Percentiles rank a stretch among this genome's conserved stretches.
phyloP scores from a whole-genome alignment of 2,888 invertebrate species.

The Tiliacea citrago region DNA sequence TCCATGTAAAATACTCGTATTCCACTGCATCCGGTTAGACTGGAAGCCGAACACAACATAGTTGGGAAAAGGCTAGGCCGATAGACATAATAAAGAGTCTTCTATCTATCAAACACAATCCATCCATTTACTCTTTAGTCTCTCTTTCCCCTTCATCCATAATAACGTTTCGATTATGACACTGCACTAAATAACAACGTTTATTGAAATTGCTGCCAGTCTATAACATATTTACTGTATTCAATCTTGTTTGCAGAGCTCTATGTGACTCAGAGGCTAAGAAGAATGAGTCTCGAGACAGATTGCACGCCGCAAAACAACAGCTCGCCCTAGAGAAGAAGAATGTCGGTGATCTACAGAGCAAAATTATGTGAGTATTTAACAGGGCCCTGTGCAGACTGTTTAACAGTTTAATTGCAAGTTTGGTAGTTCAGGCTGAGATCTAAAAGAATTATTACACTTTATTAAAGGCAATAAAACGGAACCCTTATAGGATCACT shows the following conservation, averaged over 20 bases:
- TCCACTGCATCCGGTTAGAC: too few species aligned
- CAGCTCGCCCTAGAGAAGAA: constrained; percentile 73
- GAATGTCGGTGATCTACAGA: constrained; percentile 69
- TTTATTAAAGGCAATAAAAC: too few species aligned
- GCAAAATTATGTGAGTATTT: constrained; percentile 72
- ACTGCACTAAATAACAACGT: not conserved
- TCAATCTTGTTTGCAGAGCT: constrained; percentile 72
- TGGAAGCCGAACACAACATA: too few species aligned
- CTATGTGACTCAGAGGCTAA: constrained; percentile 83
- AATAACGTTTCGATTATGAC: not conserved
- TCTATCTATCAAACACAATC: too few species aligned
- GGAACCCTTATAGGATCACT: too few species aligned
- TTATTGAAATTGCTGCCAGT: not conserved
- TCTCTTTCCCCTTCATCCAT: not conserved
- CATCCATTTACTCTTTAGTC: not conserved
- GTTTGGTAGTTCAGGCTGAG: too few species aligned
- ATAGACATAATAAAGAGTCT: too few species aligned
- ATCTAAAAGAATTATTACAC: too few species aligned
- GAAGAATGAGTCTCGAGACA: constrained; percentile 79
- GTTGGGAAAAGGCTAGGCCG: too few species aligned
- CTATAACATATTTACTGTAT: not conserved
- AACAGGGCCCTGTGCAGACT: too few species aligned
- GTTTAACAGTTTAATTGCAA: too few species aligned
- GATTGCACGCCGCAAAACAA: constrained; percentile 72
- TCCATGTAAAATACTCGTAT: too few species aligned